phyloP scores from a whole-genome alignment of 2,797 vertebrate species.

The Scolopax bukidnonensis region DNA sequence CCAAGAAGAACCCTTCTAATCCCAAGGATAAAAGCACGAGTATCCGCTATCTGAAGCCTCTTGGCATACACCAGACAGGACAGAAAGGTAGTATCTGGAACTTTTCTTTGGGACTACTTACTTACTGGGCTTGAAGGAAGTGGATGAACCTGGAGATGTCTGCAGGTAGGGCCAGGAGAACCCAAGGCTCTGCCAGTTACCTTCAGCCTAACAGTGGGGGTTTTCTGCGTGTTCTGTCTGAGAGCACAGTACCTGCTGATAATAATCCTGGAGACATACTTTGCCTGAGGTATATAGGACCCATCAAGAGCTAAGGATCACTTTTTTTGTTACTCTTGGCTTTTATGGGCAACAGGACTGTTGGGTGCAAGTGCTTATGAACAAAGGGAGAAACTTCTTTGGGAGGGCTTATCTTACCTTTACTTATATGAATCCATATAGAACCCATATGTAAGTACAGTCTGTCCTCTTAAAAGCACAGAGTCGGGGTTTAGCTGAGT shows the following conservation, averaged over 20 bases:
- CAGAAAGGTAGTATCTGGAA: constrained; percentile 88
- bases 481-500: neutral
- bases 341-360: neutral
- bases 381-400: neutral
- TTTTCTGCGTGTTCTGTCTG: neutral
- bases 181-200: neutral
- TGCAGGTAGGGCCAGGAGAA: neutral
- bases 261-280: neutral
- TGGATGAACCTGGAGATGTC: neutral
- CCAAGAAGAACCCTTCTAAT: constrained; percentile 96
- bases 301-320: neutral
- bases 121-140: constrained; percentile 24
- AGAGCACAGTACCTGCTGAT: neutral
- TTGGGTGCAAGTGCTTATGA: neutral
- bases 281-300: neutral
- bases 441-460: neutral
- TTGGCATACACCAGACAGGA: constrained; percentile 90
- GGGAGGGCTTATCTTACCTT: neutral
- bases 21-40: constrained; percentile 98
- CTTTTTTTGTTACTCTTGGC: neutral
- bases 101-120: neutral
- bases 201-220: neutral
- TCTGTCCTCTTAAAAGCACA: neutral
- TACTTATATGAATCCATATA: neutral
- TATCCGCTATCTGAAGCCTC: constrained; percentile 93